These are phyloP conservation scores for Ferrisia virgata DNA, from an alignment of 2,888 invertebrate genomes.

Conservation along the genomic window DNA sequence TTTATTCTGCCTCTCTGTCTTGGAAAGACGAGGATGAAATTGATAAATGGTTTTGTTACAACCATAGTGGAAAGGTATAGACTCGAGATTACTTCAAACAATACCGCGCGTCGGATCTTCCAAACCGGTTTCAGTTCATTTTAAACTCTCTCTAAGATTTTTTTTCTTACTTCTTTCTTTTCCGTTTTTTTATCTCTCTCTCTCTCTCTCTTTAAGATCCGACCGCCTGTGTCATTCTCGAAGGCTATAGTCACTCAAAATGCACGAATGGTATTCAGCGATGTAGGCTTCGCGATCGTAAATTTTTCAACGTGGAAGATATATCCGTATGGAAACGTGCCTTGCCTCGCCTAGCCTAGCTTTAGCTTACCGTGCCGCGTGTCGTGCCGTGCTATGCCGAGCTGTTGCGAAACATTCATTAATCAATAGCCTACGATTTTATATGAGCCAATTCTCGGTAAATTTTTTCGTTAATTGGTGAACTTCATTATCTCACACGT, in stretches of 20 bases:
- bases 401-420: not conserved
- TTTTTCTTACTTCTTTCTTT: constrained; percentile 33
- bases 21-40: constrained; percentile 31
- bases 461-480: constrained; percentile 3
- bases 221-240: constrained; percentile 36
- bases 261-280: not conserved
- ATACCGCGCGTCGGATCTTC: constrained; percentile 33
- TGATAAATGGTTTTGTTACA: constrained; percentile 39
- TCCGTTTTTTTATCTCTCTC: constrained; percentile 31
- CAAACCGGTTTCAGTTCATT: constrained; percentile 40
- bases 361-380: not conserved
- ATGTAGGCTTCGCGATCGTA: constrained; percentile 5
- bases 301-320: not conserved
- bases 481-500: not conserved
- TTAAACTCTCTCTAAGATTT: constrained; percentile 33
- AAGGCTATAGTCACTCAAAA: constrained; percentile 37
- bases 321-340: not conserved
- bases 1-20: not conserved
- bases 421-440: not conserved
- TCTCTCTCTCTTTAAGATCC: not conserved
- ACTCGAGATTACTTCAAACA: constrained; percentile 40
- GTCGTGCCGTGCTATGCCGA: not conserved
- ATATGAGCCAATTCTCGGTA: not conserved
- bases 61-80: constrained; percentile 34
- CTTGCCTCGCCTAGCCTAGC: too few relatives aligned